phyloP scores from a whole-genome alignment of 2,888 invertebrate genomes.

The Trissolcus brochymenae region DNA sequence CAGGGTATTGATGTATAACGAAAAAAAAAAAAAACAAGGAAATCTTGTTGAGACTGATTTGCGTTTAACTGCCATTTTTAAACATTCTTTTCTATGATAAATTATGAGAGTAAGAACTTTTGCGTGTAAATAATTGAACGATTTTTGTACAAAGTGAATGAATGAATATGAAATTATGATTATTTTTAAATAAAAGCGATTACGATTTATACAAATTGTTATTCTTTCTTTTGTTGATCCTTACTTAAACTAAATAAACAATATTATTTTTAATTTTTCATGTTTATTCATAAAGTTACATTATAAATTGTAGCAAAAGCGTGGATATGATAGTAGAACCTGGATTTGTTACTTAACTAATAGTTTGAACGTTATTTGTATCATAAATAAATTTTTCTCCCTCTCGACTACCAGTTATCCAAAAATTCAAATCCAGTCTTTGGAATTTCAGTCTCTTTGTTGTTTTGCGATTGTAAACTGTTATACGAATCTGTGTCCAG shows the following conservation, averaged over 20 bases:
- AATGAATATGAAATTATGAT: slow-evolving; percentile 46
- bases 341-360: slow-evolving; percentile 14
- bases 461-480: slow-evolving; percentile 71
- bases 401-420: slow-evolving; percentile 77
- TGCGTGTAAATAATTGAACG: slow-evolving; percentile 67
- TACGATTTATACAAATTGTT: slow-evolving; percentile 34
- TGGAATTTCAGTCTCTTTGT: slow-evolving; percentile 76
- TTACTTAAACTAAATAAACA: not conserved
- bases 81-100: slow-evolving; percentile 64
- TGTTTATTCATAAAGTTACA: no score
- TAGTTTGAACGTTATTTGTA: not conserved
- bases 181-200: slow-evolving; percentile 71
- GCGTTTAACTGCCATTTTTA: slow-evolving; percentile 65
- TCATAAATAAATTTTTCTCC: not conserved
- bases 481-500: slow-evolving; percentile 72
- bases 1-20: slow-evolving; percentile 55
- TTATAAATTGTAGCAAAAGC: no score
- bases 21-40: slow-evolving; percentile 19
- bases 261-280: not conserved
- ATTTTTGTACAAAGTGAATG: slow-evolving; percentile 39
- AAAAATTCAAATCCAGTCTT: slow-evolving; percentile 80
- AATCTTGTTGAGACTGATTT: slow-evolving; percentile 60
- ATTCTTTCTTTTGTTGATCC: not conserved
- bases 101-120: slow-evolving; percentile 63
- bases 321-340: not conserved